phyloP scores from a whole-genome alignment of 2,888 invertebrate genomes.

The Auanema sp. region DNA sequence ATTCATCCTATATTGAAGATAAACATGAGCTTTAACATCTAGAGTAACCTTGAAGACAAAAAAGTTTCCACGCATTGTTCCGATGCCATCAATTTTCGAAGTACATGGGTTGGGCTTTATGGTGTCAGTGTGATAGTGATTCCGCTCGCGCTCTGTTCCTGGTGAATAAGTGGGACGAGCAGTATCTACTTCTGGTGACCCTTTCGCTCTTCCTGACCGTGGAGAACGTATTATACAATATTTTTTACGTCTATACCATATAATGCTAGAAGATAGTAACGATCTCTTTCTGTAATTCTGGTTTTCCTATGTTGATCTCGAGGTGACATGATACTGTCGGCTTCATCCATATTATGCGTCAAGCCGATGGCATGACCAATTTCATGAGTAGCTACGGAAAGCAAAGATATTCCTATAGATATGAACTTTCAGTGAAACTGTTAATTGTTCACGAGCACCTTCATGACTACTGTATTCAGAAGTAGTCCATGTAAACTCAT shows the following conservation, averaged over 20 bases:
- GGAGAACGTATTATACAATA: neutral
- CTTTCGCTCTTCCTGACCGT: neutral
- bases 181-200: neutral
- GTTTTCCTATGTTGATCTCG: constrained; percentile 8
- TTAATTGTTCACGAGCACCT: no score
- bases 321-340: constrained; percentile 16
- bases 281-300: constrained; percentile 13
- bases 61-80: constrained; percentile 12
- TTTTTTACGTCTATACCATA: constrained; percentile 8
- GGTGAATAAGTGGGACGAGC: neutral
- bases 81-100: constrained; percentile 10
- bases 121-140: neutral
- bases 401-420: constrained; percentile 14
- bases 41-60: constrained; percentile 15
- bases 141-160: neutral
- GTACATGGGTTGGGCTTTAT: constrained; percentile 10
- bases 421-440: no score
- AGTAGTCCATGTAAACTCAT: constrained; percentile 4
- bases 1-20: constrained; percentile 10
- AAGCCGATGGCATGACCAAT: constrained; percentile 18
- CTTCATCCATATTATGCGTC: constrained; percentile 12
- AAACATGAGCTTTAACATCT: constrained; percentile 1
- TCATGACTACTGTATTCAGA: constrained; percentile 5
- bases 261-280: neutral
- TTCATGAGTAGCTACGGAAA: constrained; percentile 17